Evolutionary conservation across 2,113 vertebrate species (phyloP).

Genomic region (Crotalus viridis): DNA sequence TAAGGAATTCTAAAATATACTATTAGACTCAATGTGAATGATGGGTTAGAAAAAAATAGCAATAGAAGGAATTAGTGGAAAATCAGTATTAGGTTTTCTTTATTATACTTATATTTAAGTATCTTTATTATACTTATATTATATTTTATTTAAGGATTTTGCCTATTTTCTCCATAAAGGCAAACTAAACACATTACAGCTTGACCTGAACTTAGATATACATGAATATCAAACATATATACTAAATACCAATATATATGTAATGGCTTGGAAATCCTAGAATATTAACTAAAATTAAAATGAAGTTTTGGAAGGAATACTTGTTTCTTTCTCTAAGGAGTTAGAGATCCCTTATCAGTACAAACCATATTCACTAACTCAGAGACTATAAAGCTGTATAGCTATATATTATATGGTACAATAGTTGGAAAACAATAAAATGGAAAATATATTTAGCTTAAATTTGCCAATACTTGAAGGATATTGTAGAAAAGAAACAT

Average conservation of each 20-base stretch:
- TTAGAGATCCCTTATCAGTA: not conserved
- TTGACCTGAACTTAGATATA: not conserved
- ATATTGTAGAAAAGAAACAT: not conserved
- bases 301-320: slow-evolving; percentile 8
- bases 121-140: not conserved
- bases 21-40: not conserved
- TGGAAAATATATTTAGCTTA: not conserved
- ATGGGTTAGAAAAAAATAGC: not conserved
- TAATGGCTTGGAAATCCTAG: slow-evolving; percentile 20
- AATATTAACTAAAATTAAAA: slow-evolving; percentile 23
- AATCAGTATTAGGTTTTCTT: not conserved
- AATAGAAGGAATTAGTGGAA: not conserved
- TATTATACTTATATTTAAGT: slow-evolving; percentile 1
- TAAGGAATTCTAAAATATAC: not conserved
- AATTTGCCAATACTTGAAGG: not conserved
- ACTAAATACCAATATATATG: not conserved
- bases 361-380: not conserved
- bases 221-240: not conserved
- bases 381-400: not conserved
- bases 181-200: not conserved
- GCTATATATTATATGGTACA: not conserved
- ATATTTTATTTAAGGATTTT: not conserved
- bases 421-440: not conserved
- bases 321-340: not conserved
- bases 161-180: not conserved